Evolutionary conservation across 1,140 invertebrate genomes (phyloP).

Genomic region (Myzus persicae): DNA sequence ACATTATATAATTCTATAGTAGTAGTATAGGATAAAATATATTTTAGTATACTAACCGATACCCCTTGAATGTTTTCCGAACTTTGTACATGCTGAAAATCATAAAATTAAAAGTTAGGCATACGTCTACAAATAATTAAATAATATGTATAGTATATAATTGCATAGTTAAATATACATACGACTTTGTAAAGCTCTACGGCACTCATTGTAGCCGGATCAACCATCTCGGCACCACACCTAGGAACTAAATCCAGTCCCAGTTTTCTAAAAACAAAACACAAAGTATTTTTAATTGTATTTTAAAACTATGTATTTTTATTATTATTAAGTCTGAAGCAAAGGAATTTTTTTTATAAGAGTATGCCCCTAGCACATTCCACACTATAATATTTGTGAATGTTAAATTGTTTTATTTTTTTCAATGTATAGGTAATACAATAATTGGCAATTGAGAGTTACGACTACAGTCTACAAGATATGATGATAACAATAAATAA

Average conservation of each 20-base stretch:
- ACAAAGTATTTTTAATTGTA: too few relatives aligned
- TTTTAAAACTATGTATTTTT: not conserved
- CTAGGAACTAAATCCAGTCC: slow-evolving; percentile 90
- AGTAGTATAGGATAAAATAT: not conserved
- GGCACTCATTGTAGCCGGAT: slow-evolving; percentile 85
- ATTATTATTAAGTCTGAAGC: not conserved
- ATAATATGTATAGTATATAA: not conserved
- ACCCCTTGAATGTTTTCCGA: slow-evolving; percentile 80
- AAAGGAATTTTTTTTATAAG: not conserved
- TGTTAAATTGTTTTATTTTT: not conserved
- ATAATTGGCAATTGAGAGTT: not conserved
- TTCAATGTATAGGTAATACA: not conserved
- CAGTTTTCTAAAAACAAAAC: slow-evolving; percentile 79
- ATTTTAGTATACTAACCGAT: slow-evolving; percentile 75
- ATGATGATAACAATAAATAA: not conserved
- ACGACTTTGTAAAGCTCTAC: slow-evolving; percentile 87
- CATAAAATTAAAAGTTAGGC: slow-evolving; percentile 59
- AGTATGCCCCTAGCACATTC: not conserved
- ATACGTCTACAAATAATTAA: not conserved
- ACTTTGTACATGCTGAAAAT: slow-evolving; percentile 76
- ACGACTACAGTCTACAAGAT: not conserved
- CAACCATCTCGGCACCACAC: slow-evolving; percentile 84
- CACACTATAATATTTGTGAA: not conserved
- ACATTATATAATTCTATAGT: not conserved
- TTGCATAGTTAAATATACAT: slow-evolving; percentile 61